phyloP scores from a whole-genome alignment of 2,797 vertebrate species.

The Momotus momota region DNA sequence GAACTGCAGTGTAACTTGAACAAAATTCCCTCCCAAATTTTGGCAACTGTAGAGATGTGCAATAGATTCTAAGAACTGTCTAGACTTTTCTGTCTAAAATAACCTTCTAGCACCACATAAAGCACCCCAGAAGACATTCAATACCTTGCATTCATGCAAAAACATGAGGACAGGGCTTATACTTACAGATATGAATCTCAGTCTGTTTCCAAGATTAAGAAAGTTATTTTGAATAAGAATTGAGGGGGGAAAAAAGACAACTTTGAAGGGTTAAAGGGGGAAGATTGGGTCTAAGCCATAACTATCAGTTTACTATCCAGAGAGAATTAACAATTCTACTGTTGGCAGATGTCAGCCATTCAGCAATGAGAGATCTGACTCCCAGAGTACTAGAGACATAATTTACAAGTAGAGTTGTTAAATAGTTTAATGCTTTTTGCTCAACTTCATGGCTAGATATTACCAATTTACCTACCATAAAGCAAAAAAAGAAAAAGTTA shows the following conservation, averaged over 20 bases:
- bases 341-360: background rate
- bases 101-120: background rate
- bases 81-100: constrained; percentile 54
- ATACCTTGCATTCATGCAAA: constrained; percentile 19
- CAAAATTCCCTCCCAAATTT: background rate
- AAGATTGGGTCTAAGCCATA: background rate
- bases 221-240: constrained; percentile 48
- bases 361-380: background rate
- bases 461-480: background rate
- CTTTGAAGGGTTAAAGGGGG: background rate
- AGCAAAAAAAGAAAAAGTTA: background rate
- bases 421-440: background rate
- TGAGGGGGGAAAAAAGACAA: background rate
- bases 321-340: constrained; percentile 1
- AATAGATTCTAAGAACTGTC: constrained; percentile 8
- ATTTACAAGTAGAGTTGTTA: background rate
- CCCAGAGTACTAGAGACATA: background rate
- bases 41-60: background rate
- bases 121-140: background rate
- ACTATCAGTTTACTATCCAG: constrained; percentile 18
- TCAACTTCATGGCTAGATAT: background rate
- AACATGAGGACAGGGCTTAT: background rate
- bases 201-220: constrained; percentile 24
- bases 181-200: background rate
- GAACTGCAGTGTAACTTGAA: background rate